Evolutionary conservation across 2,888 invertebrate genomes (phyloP).

Genomic region (Halictus quadricinctus): DNA sequence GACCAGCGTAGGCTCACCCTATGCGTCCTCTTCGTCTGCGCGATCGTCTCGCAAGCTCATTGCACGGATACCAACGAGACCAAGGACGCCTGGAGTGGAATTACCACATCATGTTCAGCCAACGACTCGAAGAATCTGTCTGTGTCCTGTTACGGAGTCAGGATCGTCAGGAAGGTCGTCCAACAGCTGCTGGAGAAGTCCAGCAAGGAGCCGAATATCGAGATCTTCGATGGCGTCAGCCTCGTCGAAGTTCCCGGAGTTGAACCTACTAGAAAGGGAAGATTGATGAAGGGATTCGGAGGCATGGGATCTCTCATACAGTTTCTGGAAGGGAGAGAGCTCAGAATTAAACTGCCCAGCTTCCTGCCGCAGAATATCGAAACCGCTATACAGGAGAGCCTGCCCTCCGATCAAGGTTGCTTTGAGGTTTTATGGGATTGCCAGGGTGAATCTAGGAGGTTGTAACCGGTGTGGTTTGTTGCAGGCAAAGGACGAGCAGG

Average conservation of each 20-base stretch:
- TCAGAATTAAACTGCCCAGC: conserved; percentile 88
- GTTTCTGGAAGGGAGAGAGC: conserved; percentile 88
- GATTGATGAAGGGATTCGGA: conserved; percentile 80
- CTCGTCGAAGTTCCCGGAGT: conserved; percentile 84
- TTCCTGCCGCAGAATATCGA: conserved; percentile 87
- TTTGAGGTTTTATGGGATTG: neutral
- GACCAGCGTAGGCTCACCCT: conserved; percentile 31
- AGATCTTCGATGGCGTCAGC: conserved; percentile 86
- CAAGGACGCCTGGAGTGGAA: conserved; percentile 69
- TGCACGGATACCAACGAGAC: conserved; percentile 39
- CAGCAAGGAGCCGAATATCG: conserved; percentile 84
- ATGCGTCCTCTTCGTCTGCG: conserved; percentile 39
- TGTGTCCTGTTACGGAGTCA: conserved; percentile 83
- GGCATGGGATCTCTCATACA: conserved; percentile 85
- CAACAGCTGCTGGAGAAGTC: conserved; percentile 83
- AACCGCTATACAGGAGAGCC: conserved; percentile 84
- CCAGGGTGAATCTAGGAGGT: neutral
- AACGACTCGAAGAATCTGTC: conserved; percentile 77
- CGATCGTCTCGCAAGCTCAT: conserved; percentile 21
- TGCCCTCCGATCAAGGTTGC: conserved; percentile 83
- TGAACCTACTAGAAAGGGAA: conserved; percentile 82
- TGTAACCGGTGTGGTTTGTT: conserved; percentile 14
- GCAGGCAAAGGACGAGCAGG: conserved; percentile 37
- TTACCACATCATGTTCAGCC: conserved; percentile 66
- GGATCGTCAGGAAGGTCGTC: conserved; percentile 83